Conservation (phyloP, 2,113 vertebrate species). For the Ginglymostoma cirratum region DNA sequence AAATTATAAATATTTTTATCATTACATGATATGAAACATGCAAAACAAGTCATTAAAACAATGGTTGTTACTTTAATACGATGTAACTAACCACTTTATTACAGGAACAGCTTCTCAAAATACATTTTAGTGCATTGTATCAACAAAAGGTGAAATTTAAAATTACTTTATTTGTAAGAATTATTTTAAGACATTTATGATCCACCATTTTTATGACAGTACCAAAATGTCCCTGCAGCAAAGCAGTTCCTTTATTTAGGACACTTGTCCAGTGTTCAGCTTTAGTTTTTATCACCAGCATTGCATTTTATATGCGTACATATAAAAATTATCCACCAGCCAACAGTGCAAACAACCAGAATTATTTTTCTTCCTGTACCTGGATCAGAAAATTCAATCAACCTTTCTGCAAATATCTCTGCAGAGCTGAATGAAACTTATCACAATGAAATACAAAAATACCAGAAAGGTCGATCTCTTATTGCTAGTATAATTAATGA, state of each 20-base stretch:
- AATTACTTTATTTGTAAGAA: neutral
- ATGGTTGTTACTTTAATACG: conserved; percentile 20
- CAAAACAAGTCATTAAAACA: conserved; percentile 23
- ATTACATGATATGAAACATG: conserved; percentile 34
- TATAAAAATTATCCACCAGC: neutral
- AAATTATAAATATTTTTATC: conserved; percentile 33
- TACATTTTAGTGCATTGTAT: conserved; percentile 21
- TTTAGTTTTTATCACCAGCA: neutral
- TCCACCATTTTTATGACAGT: neutral
- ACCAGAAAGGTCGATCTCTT: conserved; percentile 9
- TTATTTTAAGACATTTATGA: conserved; percentile 17
- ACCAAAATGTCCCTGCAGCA: neutral
- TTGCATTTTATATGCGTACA: neutral
- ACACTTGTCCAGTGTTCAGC: neutral
- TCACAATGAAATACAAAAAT: neutral
- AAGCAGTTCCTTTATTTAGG: conserved; percentile 24
- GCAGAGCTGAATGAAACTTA: conserved; percentile 8
- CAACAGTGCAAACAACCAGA: conserved; percentile 29
- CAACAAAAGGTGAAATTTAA: conserved; percentile 6
- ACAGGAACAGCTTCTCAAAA: conserved; percentile 15
- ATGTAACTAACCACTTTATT: conserved; percentile 10
- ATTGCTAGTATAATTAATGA: conserved; percentile 30
- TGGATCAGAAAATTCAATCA: conserved; percentile 15
- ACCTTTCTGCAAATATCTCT: conserved; percentile 13
- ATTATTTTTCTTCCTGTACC: neutral